Evolutionary conservation across 35 echinoderm and acorn worm species (phyloP), one percentile per base, ranked within the genome.

Genomic region (Nesometra sesokonis): DNA sequence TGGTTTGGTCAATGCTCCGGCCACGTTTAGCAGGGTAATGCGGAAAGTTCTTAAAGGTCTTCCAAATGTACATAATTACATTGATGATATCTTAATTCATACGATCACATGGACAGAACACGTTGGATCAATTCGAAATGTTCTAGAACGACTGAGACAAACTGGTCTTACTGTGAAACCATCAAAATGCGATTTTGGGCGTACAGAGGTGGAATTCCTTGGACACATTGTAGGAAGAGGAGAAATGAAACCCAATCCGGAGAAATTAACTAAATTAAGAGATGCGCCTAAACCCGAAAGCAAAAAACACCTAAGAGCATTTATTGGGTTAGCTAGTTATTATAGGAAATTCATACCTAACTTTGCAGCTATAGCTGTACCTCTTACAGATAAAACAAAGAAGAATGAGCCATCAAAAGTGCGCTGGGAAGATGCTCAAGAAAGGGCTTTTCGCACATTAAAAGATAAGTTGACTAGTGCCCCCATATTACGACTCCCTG

Each of bases 171-270:
- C 88, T 1, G 81, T 81, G n/a, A n/a, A n/a, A 35, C 87, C 87
- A 17, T 76, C 87, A 47, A 89, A 89, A 84, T 83, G 87, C n/a
- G n/a, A n/a, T n/a, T n/a, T 89, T 23, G 87, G 32, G 2, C 83
- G 27, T 57, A 19, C 32, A 52, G 35, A 34, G 29, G 39, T 89
- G 0, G 46, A 89, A 84, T 89, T 89, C 77, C 30, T 89, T 31
- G 87, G 87, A 23, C 81, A 89, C 13, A 32, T 83, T 0, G 52
- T 89, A 1, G 79, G 37, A 8, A 35, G 77, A 84, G 81, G 79
- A 21, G 27, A 83, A 83, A 21, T 67, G 23, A 57, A 36, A 17
- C 79, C 46, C 32, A 84, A 35, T 29, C 87, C 87, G 0, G 39
- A 82, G 11, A 89, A 89, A 84, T 13, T 87, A n/a, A n/a, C n/a